Conservation (phyloP, 2,113 vertebrate genomes). For the Pteropus alecto region DNA sequence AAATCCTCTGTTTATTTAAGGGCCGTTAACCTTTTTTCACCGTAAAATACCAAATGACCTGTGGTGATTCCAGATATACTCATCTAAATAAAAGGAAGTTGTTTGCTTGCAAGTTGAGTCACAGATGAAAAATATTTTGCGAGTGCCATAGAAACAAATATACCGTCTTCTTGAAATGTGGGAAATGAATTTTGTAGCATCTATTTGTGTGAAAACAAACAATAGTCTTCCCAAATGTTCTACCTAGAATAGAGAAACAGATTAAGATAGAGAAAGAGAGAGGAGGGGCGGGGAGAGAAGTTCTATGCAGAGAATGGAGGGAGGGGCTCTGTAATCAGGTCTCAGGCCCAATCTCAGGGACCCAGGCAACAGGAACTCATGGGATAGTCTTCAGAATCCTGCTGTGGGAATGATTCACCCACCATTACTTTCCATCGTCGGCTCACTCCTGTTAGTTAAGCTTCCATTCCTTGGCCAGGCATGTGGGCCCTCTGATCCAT, state of each 20-base stretch:
- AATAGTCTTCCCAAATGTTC: background rate
- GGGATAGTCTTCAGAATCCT: background rate
- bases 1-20: slow-evolving; percentile 69
- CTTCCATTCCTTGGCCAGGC: background rate
- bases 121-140: slow-evolving; percentile 73
- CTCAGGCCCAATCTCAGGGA: background rate
- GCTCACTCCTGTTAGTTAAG: background rate
- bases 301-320: background rate
- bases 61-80: slow-evolving; percentile 35
- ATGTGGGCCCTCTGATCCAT: background rate
- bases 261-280: background rate
- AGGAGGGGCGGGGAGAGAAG: background rate
- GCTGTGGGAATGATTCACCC: background rate
- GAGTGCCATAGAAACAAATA: slow-evolving; percentile 65
- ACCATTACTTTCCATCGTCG: background rate
- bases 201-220: background rate
- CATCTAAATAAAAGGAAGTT: slow-evolving; percentile 61
- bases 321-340: background rate
- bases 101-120: slow-evolving; percentile 54
- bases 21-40: background rate
- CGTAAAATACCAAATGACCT: slow-evolving; percentile 39
- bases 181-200: background rate
- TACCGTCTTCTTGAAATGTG: slow-evolving; percentile 25
- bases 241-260: background rate
- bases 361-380: background rate